These are phyloP conservation scores for Corythoichthys intestinalis DNA, from an alignment of 2,113 vertebrate species.

Conservation along the genomic window DNA sequence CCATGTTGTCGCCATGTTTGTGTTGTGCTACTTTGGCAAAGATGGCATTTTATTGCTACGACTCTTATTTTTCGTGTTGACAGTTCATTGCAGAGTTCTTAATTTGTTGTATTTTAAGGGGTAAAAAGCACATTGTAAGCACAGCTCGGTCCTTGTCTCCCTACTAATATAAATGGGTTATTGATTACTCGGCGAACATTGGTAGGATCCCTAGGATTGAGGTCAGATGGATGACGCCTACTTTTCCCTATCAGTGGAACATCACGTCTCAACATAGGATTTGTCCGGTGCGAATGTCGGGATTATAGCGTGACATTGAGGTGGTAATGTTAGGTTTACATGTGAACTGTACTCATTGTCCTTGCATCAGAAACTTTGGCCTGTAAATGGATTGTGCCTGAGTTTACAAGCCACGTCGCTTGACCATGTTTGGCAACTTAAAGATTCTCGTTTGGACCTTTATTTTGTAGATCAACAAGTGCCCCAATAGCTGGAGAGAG, in stretches of 20 bases:
- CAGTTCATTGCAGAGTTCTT: neutral
- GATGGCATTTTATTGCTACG: neutral
- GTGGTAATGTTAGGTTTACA: constrained; percentile 34
- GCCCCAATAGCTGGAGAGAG: constrained; percentile 79
- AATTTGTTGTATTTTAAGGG: neutral
- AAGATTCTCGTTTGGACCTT: neutral
- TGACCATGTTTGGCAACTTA: constrained; percentile 2
- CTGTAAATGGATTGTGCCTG: neutral
- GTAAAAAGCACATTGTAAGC: neutral
- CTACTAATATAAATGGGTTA: constrained; percentile 54
- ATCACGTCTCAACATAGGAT: constrained; percentile 77
- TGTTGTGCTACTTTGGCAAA: constrained; percentile 1
- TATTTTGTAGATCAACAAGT: constrained; percentile 76
- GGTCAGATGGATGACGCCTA: constrained; percentile 70
- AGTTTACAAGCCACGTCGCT: neutral
- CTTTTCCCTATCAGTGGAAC: constrained; percentile 67
- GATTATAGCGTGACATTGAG: constrained; percentile 68
- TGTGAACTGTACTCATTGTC: neutral
- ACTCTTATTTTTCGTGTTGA: neutral
- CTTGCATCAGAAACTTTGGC: neutral
- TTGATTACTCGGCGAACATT: constrained; percentile 48
- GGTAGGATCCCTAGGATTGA: constrained; percentile 53
- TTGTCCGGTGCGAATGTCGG: constrained; percentile 61
- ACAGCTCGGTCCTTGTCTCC: neutral
- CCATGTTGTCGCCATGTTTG: neutral